Evolutionary conservation across 2,797 vertebrate genomes (phyloP).

Genomic region (Margarornis squamiger): DNA sequence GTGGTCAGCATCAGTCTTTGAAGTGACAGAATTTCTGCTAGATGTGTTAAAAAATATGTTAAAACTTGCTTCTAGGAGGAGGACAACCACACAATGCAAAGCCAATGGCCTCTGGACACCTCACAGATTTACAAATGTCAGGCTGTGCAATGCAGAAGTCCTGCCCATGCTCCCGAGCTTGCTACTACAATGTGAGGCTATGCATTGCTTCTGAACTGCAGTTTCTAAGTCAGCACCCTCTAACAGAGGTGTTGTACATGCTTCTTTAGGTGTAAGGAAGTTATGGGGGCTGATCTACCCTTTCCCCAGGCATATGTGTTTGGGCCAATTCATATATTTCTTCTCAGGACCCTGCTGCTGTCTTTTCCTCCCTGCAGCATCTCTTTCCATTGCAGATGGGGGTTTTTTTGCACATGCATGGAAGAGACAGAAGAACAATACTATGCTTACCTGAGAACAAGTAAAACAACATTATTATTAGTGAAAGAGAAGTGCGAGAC

Average conservation of each 20-base stretch:
- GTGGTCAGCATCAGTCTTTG: neutral
- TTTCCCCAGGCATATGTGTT: neutral
- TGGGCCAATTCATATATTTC: neutral
- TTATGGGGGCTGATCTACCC: neutral
- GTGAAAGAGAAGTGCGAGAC: neutral
- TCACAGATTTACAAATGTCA: neutral
- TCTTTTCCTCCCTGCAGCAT: neutral
- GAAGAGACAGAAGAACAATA: neutral
- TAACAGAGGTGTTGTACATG: neutral
- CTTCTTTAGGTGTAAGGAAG: neutral
- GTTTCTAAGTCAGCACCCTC: neutral
- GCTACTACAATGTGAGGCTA: accelerated
- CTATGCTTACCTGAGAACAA: neutral
- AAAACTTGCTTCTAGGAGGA: neutral
- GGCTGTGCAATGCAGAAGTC: neutral
- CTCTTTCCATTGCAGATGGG: neutral
- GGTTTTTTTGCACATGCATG: neutral
- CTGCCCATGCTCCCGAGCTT: neutral
- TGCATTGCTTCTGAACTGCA: accelerated
- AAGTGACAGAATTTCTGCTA: neutral
- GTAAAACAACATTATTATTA: neutral
- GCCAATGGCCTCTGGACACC: neutral
- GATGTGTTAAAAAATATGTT: neutral
- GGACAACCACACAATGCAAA: neutral
- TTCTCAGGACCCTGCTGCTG: neutral